phyloP scores from a whole-genome alignment of 2,113 vertebrate genomes.

The Dicerorhinus sumatrensis region DNA sequence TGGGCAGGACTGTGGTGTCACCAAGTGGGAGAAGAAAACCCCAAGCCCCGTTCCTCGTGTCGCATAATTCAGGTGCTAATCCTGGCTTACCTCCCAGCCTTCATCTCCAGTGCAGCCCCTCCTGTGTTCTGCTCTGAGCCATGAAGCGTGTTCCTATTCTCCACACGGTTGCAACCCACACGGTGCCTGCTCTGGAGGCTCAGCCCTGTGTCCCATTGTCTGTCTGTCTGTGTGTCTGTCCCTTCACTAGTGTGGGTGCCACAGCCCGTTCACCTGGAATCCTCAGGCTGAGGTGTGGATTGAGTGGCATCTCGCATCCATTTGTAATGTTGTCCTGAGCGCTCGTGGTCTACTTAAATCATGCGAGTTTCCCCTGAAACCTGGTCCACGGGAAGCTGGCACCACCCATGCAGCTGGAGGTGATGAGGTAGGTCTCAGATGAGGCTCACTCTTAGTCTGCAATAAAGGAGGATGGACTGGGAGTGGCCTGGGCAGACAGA shows the following conservation, averaged over 20 bases:
- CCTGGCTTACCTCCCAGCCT: no score
- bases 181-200: no score
- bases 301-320: rapidly evolving
- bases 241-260: no score
- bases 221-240: not conserved
- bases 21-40: not conserved
- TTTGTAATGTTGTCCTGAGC: rapidly evolving
- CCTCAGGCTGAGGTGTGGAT: rapidly evolving
- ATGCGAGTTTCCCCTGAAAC: rapidly evolving
- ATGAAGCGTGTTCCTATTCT: not conserved
- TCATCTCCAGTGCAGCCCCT: not conserved
- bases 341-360: rapidly evolving
- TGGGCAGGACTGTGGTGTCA: no score
- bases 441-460: not conserved
- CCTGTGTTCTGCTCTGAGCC: not conserved
- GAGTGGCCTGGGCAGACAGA: not conserved
- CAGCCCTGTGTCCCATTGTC: not conserved
- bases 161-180: not conserved
- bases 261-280: rapidly evolving
- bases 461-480: not conserved
- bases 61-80: rapidly evolving
- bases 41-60: not conserved
- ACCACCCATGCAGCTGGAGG: not conserved
- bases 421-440: no score
- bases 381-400: rapidly evolving